A percentile compares a stretch with the other conserved stretches of the same genome.
These are phyloP conservation scores for Phalloptychus januarius DNA, from an alignment of 2,797 vertebrate genomes.

Conservation along the genomic window DNA sequence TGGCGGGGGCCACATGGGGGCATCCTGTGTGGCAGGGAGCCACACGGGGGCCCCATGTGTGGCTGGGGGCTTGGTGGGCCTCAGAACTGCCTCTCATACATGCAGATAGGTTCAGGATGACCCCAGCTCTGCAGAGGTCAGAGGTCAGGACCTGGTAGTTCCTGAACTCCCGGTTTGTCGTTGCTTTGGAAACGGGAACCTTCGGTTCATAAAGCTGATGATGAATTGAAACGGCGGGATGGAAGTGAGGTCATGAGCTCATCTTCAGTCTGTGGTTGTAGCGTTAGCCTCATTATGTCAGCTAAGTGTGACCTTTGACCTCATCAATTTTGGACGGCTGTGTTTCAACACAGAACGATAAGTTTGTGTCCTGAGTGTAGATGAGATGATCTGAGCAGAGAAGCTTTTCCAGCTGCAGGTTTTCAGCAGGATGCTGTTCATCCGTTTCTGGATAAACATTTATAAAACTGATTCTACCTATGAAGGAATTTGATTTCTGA, in stretches of 20 bases:
- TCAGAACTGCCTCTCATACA: not conserved
- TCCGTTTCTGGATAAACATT: too few relatives aligned
- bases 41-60: too few relatives aligned
- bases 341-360: not conserved
- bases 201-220: not conserved
- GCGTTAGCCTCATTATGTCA: not conserved
- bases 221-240: not conserved
- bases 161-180: not conserved
- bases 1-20: too few relatives aligned
- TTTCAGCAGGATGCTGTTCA: too few relatives aligned
- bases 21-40: too few relatives aligned
- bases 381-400: not conserved
- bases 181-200: not conserved
- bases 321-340: not conserved
- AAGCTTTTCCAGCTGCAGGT: too few relatives aligned
- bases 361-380: not conserved
- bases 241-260: not conserved
- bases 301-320: not conserved
- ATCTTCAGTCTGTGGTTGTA: not conserved
- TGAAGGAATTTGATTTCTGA: not conserved
- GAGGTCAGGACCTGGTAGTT: too few relatives aligned
- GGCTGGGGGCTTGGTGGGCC: not conserved
- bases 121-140: not conserved
- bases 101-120: not conserved
- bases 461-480: too few relatives aligned